Conservation (phyloP, 2,113 vertebrate genomes). For the Nettapus auritus region DNA sequence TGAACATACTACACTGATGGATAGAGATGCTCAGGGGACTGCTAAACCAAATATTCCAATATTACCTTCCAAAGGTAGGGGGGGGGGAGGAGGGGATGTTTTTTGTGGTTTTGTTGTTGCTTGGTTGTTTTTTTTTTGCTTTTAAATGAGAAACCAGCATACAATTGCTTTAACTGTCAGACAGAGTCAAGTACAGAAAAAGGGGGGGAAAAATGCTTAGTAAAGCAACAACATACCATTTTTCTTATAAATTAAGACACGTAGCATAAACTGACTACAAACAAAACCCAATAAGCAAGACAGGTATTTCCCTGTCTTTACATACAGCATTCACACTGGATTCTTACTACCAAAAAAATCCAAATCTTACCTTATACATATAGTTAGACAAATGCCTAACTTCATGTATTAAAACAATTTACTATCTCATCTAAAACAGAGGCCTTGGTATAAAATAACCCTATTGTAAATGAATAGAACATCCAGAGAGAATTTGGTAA, state of each 20-base stretch:
- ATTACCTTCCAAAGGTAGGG: background rate
- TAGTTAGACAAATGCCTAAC: background rate
- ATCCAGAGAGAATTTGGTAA: background rate
- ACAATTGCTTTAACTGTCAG: background rate
- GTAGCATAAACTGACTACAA: background rate
- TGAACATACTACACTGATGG: background rate
- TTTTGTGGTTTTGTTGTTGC: background rate
- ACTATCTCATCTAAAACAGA: background rate
- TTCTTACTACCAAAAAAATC: background rate
- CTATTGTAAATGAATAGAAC: background rate
- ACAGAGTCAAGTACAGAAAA: background rate
- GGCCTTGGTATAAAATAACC: background rate
- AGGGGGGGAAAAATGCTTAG: background rate
- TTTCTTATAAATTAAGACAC: background rate
- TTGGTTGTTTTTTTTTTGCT: background rate
- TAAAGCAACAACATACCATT: background rate
- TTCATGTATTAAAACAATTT: background rate
- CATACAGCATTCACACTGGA: background rate
- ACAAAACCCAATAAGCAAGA: background rate
- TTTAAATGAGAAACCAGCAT: background rate
- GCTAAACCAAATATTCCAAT: background rate
- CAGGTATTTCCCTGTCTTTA: background rate
- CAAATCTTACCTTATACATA: background rate
- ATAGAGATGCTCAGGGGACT: background rate
- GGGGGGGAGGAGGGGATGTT: background rate